Evolutionary conservation across 2,888 invertebrate species (phyloP).

Genomic region (Nymphalis urticae): DNA sequence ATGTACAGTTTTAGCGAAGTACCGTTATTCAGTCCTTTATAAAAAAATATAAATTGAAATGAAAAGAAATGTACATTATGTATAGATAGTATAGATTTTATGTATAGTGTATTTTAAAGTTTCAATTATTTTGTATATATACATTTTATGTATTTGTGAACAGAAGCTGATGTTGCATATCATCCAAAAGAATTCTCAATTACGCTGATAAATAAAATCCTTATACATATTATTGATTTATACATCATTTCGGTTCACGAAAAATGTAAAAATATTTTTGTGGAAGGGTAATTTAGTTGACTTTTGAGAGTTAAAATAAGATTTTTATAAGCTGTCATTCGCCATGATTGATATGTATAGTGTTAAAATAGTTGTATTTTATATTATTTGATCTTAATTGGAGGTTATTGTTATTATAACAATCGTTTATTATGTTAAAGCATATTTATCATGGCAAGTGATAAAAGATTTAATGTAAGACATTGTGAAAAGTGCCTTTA

Average conservation of each 20-base stretch:
- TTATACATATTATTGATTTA: conserved; percentile 34
- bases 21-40: conserved; percentile 57
- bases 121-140: conserved; percentile 66
- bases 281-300: conserved; percentile 72
- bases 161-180: conserved; percentile 55
- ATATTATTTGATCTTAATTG: conserved; percentile 38
- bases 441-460: conserved; percentile 65
- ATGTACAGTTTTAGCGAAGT: conserved; percentile 74
- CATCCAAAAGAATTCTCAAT: conserved; percentile 48
- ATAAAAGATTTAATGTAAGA: conserved; percentile 67
- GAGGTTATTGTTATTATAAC: conserved; percentile 38
- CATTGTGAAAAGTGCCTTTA: conserved; percentile 81
- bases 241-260: conserved; percentile 35
- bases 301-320: conserved; percentile 57
- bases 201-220: conserved; percentile 41
- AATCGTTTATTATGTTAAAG: conserved; percentile 40
- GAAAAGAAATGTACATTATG: conserved; percentile 74
- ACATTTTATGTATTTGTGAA: conserved; percentile 51
- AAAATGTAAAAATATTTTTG: conserved; percentile 48
- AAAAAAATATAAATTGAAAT: conserved; percentile 59
- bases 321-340: conserved; percentile 49
- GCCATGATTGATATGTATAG: conserved; percentile 51
- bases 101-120: conserved; percentile 68
- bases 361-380: conserved; percentile 39
- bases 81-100: conserved; percentile 64